These are phyloP conservation scores for Zaprionus taronus DNA, from an alignment of 1,140 invertebrate species.

Conservation along the genomic window DNA sequence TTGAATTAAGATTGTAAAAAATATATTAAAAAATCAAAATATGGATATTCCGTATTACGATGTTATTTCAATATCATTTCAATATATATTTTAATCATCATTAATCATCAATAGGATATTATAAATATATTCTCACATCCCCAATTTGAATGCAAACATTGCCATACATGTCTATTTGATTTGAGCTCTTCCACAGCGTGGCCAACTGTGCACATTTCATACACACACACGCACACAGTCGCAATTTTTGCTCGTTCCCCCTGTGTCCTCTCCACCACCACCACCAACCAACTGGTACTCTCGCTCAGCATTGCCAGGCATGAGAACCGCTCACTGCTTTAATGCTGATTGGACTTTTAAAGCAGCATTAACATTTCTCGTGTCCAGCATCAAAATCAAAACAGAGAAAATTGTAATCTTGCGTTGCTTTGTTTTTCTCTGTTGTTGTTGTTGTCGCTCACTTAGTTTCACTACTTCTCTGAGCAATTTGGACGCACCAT, in stretches of 20 bases:
- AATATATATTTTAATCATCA: no score
- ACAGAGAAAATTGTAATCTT: slow-evolving; percentile 78
- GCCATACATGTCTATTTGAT: neutral
- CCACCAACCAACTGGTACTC: slow-evolving; percentile 8
- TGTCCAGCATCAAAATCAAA: slow-evolving; percentile 66
- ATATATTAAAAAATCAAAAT: no score
- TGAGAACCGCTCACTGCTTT: slow-evolving; percentile 59
- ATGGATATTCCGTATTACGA: no score
- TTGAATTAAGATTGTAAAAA: neutral
- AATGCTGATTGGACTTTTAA: slow-evolving; percentile 71
- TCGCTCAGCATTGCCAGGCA: slow-evolving; percentile 53
- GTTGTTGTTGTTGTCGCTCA: slow-evolving; percentile 55
- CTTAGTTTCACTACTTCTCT: slow-evolving; percentile 52
- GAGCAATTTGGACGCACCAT: slow-evolving; percentile 56
- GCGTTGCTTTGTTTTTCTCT: slow-evolving; percentile 37
- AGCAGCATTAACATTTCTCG: slow-evolving; percentile 49
- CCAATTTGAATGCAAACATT: neutral
- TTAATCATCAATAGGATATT: no score
- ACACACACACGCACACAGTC: slow-evolving; percentile 5
- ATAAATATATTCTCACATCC: no score
- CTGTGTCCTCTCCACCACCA: neutral
- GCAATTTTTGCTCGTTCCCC: slow-evolving; percentile 16
- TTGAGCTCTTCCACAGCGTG: neutral
- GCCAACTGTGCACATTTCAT: slow-evolving; percentile 37
- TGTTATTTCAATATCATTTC: no score